Conservation (phyloP, 2,888 invertebrate genomes). For the Oegoconia quadripuncta region DNA sequence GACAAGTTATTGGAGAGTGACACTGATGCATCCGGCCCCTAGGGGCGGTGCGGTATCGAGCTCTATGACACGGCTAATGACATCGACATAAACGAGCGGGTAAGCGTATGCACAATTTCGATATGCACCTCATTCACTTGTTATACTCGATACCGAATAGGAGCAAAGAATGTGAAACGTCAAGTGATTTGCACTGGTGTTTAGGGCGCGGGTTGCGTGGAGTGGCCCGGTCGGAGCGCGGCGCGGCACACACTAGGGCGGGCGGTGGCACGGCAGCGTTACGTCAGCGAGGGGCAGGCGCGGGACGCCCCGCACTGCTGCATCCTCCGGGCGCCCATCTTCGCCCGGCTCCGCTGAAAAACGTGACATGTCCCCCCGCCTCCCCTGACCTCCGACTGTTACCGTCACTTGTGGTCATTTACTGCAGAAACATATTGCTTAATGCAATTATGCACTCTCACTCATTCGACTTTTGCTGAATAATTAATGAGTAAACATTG, state of each 20-base stretch:
- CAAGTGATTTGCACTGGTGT: conserved; percentile 69
- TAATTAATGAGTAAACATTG: too few relatives aligned
- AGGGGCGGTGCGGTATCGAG: conserved; percentile 60
- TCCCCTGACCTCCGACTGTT: conserved; percentile 28
- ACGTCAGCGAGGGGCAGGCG: conserved; percentile 63
- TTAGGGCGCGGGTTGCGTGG: conserved; percentile 59
- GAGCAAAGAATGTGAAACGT: conserved; percentile 64
- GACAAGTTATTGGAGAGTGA: conserved; percentile 62
- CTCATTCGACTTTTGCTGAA: too few relatives aligned
- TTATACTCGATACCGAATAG: conserved; percentile 52
- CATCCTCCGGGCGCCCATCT: conserved; percentile 69
- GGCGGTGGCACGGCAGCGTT: conserved; percentile 69
- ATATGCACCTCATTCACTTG: conserved; percentile 65
- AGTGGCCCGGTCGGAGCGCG: conserved; percentile 64
- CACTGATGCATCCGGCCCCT: conserved; percentile 62
- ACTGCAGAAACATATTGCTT: conserved; percentile 47
- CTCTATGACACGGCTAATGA: conserved; percentile 30
- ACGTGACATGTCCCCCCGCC: conserved; percentile 58
- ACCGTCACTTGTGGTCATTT: conserved; percentile 46
- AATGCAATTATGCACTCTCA: conserved; percentile 29
- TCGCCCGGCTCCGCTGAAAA: conserved; percentile 60
- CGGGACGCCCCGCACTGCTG: conserved; percentile 65
- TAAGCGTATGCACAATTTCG: conserved; percentile 49
- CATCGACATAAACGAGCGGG: conserved; percentile 20
- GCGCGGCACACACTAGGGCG: conserved; percentile 76